Evolutionary conservation across 1,140 invertebrate species (phyloP), one percentile per base, ranked within the genome.

Genomic region (Colletes latitarsis): DNA sequence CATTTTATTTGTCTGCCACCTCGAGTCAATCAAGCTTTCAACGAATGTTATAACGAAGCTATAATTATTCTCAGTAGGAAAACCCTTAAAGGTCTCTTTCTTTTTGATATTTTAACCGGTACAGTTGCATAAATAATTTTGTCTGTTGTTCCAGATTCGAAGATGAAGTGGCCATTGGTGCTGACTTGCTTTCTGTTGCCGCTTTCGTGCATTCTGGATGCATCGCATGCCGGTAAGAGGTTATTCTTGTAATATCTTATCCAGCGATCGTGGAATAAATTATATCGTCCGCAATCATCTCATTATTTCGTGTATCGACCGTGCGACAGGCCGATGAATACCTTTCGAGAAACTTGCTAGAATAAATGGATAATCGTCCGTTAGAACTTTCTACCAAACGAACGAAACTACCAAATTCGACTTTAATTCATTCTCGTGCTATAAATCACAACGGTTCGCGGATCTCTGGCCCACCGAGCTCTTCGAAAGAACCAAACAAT

Each of bases 141-240:
- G 76, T 87, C 46, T 81, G 70, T 71, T 80, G n/a, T 90, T 91
- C 6, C 85, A 93, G 92, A 91, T 88, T 60, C 77, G 79, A 93
- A 92, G 86, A 93, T 93, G 92, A 91, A 90, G 88, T 92, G 91
- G 91, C 88, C 90, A 63, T 77, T 91, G 82, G 78, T 90, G 74
- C 81, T 93, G 71, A 83, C 84, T 30, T 91, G 90, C 88, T 87
- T 93, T 43, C 77, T 92, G 78, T 69, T 92, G 64, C 86, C 89
- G 58, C 86, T 88, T 46, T 90, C 90, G 60, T 88, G 89, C 73
- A 91, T 90, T 76, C 88, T 89, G 4, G 91, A 89, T 43, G 88
- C 89, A 64, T 89, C 89, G 60, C 86, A 85, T 82, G 86, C 85
- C 73, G 84, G 92, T 92, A 81, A 92, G 90, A 86, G 80, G 19